A percentile compares a stretch with the other conserved stretches of the same genome.
Evolutionary conservation across 2,797 vertebrate species (phyloP).

Genomic region (Phoxinus dragarum): DNA sequence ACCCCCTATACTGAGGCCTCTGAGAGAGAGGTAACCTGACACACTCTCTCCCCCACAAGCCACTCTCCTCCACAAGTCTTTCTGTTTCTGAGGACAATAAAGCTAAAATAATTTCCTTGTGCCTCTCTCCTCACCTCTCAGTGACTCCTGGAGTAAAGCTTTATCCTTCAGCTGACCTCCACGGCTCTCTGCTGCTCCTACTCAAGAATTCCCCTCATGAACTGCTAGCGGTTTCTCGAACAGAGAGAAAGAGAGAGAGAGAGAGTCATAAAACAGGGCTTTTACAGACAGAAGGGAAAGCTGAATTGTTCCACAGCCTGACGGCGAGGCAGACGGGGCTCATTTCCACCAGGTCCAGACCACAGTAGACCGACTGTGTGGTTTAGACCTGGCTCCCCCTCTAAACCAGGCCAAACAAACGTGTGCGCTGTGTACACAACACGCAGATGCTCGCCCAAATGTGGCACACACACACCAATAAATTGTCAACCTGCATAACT

Average conservation of each 20-base stretch:
- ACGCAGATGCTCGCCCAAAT: slow-evolving; percentile 21
- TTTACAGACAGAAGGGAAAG: slow-evolving; percentile 37
- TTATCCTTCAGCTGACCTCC: slow-evolving; percentile 81
- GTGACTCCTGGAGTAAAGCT: slow-evolving; percentile 80
- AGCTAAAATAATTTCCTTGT: slow-evolving; percentile 79
- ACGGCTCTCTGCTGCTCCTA: slow-evolving; percentile 66
- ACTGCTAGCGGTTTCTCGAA: slow-evolving; percentile 29
- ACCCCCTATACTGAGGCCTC: not conserved
- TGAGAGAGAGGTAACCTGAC: slow-evolving; percentile 31
- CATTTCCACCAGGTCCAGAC: slow-evolving; percentile 37
- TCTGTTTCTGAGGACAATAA: slow-evolving; percentile 64
- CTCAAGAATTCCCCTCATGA: slow-evolving; percentile 36
- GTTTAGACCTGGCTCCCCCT: slow-evolving; percentile 17
- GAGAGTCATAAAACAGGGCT: slow-evolving; percentile 40
- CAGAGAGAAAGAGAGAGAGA: not conserved
- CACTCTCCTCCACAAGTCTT: slow-evolving; percentile 8
- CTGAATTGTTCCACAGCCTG: slow-evolving; percentile 40
- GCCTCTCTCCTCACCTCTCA: slow-evolving; percentile 75
- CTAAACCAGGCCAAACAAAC: slow-evolving; percentile 12
- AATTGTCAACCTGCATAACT: slow-evolving; percentile 34
- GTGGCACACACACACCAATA: not conserved
- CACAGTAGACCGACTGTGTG: slow-evolving; percentile 36
- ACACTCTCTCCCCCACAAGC: not conserved
- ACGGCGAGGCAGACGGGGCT: slow-evolving; percentile 27
- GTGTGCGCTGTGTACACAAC: slow-evolving; percentile 9